Evolutionary conservation across 2,113 vertebrate species (phyloP).

Genomic region (Campylorhamphus procurvoides): DNA sequence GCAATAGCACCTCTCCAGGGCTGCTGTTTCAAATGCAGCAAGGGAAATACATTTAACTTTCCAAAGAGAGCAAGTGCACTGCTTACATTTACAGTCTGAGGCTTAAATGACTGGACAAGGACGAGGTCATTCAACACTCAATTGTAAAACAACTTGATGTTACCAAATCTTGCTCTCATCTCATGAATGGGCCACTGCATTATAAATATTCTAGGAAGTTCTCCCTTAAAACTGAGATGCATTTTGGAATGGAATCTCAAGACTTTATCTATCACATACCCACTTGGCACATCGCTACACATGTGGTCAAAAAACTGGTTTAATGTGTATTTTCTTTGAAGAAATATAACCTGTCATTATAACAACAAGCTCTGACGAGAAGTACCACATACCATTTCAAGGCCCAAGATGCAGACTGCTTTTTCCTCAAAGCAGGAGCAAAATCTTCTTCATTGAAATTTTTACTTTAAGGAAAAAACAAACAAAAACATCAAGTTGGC

Average conservation of each 20-base stretch:
- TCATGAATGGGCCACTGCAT: background rate
- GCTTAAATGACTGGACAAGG: background rate
- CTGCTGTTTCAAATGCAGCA: background rate
- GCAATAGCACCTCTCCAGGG: background rate
- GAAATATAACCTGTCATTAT: background rate
- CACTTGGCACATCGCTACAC: background rate
- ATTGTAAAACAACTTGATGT: background rate
- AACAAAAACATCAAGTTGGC: background rate
- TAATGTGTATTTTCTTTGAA: background rate
- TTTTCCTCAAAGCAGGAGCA: constrained; percentile 89
- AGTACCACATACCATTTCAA: constrained; percentile 88
- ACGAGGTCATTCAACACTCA: background rate
- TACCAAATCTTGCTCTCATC: background rate
- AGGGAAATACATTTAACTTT: background rate
- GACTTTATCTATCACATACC: background rate
- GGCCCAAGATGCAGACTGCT: constrained; percentile 94
- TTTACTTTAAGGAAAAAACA: constrained; percentile 76
- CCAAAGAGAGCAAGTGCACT: background rate
- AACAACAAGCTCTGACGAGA: background rate
- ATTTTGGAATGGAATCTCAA: background rate
- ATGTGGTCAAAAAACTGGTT: background rate
- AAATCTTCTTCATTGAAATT: constrained; percentile 92
- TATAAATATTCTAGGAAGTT: background rate
- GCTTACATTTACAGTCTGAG: background rate
- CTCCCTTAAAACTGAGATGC: background rate